Base-by-base conservation (phyloP, 2,888 invertebrate species). In the Netelia virgata region DNA sequence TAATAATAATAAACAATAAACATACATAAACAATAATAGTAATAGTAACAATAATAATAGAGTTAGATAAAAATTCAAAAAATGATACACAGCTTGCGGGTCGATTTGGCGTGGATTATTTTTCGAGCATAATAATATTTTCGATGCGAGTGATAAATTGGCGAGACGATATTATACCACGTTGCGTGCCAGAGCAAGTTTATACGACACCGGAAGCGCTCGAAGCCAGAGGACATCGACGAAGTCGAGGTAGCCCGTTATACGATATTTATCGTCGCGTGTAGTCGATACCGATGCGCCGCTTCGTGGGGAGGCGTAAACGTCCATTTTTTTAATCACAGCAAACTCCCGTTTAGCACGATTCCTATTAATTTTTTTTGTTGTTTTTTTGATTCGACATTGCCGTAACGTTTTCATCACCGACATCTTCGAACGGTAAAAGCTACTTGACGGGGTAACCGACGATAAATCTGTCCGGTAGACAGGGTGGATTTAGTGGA, bases 131-230 rank as follows among this genome's bases (percentile, higher is more conserved):
- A 28, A n/a, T n/a, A 28, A 28, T 5, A 28, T 28, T 28, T 28
- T 28, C 28, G 0, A 14, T n/a, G 69, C 28, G 28, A 69, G 69
- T 50, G 53, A 69, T 53, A 28, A 23, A 53, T 69, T 53, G 50
- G 23, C 50, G n/a, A 9, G 6, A 20, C 28, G 23, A 53, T 61
- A 20, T n/a, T n/a, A 23, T 23, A 61, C 16, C n/a, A 16, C 16
- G 50, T 73, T 14, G 61, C 61, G 43, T 61, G 23, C 47, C 73
- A 73, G 23, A 73, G 23, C 43, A 47, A 59, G 47, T 47, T 28
- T 73, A 14, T 23, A 23, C 61, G 61, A 47, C 18, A 23, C 28
- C 47, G 61, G 73, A 61, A 73, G 73, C n/a, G 23, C 43, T 73
- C 61, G 59, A 28, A 23, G 70, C 16, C 20, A 47, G 47, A 2